These are phyloP conservation scores for Odontomachus brunneus DNA, from an alignment of 1,140 invertebrate species.

Conservation along the genomic window DNA sequence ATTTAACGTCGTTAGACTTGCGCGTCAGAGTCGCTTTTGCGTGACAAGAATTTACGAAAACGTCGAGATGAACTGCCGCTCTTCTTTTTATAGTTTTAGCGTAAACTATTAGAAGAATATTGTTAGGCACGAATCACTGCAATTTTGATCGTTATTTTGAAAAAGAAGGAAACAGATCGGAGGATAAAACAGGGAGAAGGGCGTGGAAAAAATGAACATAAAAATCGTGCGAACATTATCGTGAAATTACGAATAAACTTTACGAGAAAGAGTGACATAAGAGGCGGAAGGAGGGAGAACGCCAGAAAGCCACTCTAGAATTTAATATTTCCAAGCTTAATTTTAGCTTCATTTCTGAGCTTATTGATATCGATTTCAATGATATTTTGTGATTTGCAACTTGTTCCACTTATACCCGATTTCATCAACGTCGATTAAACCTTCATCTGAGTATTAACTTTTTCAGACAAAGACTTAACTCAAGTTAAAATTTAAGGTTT, in stretches of 20 bases:
- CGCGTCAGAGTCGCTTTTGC: conserved; percentile 25
- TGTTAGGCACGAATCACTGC: conserved; percentile 2
- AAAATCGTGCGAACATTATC: conserved; percentile 16
- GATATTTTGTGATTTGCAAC: too few relatives aligned
- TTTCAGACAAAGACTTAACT: too few relatives aligned
- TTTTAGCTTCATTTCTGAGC: too few relatives aligned
- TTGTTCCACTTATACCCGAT: too few relatives aligned
- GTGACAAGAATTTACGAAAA: conserved; percentile 48
- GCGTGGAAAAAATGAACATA: neutral
- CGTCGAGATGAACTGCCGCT: neutral
- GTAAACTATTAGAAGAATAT: conserved; percentile 28
- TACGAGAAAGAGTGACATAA: neutral
- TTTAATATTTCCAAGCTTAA: conserved; percentile 20
- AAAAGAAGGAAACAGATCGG: conserved; percentile 8
- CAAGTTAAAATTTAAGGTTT: too few relatives aligned
- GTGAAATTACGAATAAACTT: conserved; percentile 21
- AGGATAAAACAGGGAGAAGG: neutral
- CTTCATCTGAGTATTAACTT: too few relatives aligned
- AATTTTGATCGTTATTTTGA: neutral
- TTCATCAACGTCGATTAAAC: too few relatives aligned
- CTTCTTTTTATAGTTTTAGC: conserved; percentile 7
- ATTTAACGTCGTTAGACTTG: conserved; percentile 40
- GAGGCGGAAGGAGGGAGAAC: too few relatives aligned
- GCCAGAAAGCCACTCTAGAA: conserved; percentile 17
- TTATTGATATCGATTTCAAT: too few relatives aligned